Evolutionary conservation across 2,888 invertebrate genomes (phyloP).

Genomic region (Charanyca ferruginea): DNA sequence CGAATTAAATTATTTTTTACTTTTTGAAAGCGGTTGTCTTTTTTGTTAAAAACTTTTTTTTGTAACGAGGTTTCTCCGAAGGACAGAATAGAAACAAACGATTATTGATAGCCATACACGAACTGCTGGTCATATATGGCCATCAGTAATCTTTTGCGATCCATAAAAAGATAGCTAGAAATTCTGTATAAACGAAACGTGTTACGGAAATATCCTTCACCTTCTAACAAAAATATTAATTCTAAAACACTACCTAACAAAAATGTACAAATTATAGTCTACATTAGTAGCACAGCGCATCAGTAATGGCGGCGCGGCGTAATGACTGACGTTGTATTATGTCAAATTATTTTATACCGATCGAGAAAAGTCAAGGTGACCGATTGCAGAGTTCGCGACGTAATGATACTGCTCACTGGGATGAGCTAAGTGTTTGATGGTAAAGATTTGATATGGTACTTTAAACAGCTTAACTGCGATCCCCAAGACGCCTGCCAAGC

Average conservation of each 20-base stretch:
- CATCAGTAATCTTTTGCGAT: no score
- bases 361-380: slow-evolving; percentile 90
- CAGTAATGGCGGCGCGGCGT: slow-evolving; percentile 75
- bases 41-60: no score
- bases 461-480: no score
- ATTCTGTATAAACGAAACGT: no score
- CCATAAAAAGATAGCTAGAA: no score
- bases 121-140: no score
- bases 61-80: no score
- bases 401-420: slow-evolving; percentile 73
- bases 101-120: no score
- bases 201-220: not conserved
- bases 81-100: no score
- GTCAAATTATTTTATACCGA: slow-evolving; percentile 90
- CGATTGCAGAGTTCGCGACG: slow-evolving; percentile 76
- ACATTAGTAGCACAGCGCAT: slow-evolving; percentile 64
- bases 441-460: slow-evolving; percentile 65
- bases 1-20: no score
- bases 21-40: no score
- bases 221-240: not conserved
- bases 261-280: slow-evolving; percentile 70
- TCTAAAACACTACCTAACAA: slow-evolving; percentile 54
- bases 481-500: no score
- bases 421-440: slow-evolving; percentile 26
- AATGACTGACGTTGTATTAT: slow-evolving; percentile 87